phyloP scores from a whole-genome alignment of 2,113 vertebrate species.

The Orcinus orca region DNA sequence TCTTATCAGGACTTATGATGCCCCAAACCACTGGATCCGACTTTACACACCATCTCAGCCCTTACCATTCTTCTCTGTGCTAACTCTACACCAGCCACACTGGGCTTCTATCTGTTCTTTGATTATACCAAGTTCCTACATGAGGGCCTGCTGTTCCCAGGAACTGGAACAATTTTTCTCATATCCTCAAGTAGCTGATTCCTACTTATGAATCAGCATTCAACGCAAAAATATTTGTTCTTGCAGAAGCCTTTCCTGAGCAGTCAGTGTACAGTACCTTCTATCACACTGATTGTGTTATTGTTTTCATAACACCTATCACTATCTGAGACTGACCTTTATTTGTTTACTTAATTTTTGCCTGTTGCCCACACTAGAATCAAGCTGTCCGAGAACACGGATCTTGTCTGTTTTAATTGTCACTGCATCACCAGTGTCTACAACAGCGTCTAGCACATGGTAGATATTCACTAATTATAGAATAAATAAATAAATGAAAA shows the following conservation, averaged over 20 bases:
- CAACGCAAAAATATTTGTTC: neutral
- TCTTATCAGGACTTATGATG: neutral
- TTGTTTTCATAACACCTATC: neutral
- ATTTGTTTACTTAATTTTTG: neutral
- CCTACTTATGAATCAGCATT: neutral
- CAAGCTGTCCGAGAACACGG: neutral
- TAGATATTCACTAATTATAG: neutral
- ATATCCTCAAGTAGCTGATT: neutral
- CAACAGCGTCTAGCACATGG: neutral
- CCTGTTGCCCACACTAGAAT: neutral
- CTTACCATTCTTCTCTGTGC: neutral
- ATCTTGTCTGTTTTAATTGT: neutral
- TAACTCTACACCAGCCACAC: neutral
- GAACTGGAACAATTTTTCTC: neutral
- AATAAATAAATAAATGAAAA: neutral
- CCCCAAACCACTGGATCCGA: rapidly evolving
- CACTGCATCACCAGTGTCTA: neutral
- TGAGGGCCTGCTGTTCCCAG: neutral
- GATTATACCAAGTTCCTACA: neutral
- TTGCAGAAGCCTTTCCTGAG: neutral
- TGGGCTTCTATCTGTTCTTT: neutral
- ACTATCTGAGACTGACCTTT: neutral
- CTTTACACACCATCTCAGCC: neutral
- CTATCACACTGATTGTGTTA: neutral
- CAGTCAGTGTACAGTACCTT: neutral